Base-by-base conservation (phyloP, 1,140 invertebrate species). In the Drosophila repletoides region DNA sequence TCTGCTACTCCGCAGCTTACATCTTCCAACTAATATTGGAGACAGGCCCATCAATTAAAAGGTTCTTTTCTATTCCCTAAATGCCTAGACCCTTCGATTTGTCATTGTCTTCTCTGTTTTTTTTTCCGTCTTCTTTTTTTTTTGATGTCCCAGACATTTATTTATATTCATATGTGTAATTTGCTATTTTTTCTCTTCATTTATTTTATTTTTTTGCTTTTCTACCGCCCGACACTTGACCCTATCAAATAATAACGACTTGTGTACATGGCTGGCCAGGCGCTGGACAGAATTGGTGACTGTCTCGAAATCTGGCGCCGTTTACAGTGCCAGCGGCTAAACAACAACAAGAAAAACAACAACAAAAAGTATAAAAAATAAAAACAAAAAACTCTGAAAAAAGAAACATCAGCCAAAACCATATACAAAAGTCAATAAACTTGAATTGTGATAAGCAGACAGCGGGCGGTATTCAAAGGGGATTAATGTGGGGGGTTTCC, bases 251-350 rank as follows among this genome's bases (percentile, higher is more conserved):
- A 84, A 84, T 79, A 83, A 84, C 52, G 65, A 84, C 70, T 83
- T 84, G 65, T 73, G 65, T 72, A 55, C 38, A 64, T 51, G 69
- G 51, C 70, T 69, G 69, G 59, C 58, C 65, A 31, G 43, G 34
- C 52, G n/a, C 26, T 41, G 31, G 59, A 56, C 51, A 41, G 59
- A 59, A 49, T 70, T 72, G 77, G 73, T 66, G 79, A 77, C 77
- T 61, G 79, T 83, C 79, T 83, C 74, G 61, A 86, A 84, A 84
- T 86, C 79, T 84, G 79, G 79, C 79, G 79, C 79, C 79, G 79
- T 65, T 84, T 79, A 80, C 80, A 86, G 14, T 64, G 80, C 79
- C 80, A 45, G 58, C 70, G 71, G 79, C 74, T 77, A 84, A 83
- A 77, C 72, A 76, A 75, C 48, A 66, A 55, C 22, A 52, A 49